Evolutionary conservation across 2,113 vertebrate species (phyloP).

Genomic region (Rhodinocichla rosea): DNA sequence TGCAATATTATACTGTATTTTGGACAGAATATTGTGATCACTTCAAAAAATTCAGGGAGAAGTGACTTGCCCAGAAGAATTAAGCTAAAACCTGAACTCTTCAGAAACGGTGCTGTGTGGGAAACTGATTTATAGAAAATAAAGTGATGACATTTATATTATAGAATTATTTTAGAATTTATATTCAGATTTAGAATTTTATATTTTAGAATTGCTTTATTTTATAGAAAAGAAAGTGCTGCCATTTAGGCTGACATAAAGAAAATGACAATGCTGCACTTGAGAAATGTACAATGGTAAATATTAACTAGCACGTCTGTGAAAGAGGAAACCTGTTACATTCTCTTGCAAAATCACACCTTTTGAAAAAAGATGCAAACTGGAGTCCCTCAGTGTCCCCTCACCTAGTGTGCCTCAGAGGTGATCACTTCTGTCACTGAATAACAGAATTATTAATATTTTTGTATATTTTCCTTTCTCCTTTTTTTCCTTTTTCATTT

Average conservation of each 20-base stretch:
- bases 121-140: neutral
- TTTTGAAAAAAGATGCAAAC: neutral
- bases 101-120: neutral
- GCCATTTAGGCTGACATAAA: neutral
- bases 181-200: neutral
- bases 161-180: neutral
- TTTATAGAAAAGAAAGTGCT: neutral
- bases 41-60: neutral
- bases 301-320: neutral
- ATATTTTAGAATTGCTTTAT: neutral
- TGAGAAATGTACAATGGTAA: neutral
- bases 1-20: neutral
- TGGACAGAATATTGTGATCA: neutral
- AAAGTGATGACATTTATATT: neutral
- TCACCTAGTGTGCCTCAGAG: neutral
- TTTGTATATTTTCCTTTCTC: rapidly evolving
- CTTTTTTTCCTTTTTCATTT: neutral
- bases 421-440: neutral
- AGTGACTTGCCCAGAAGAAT: neutral
- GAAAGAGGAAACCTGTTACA: neutral
- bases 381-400: neutral
- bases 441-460: neutral
- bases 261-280: neutral
- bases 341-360: neutral
- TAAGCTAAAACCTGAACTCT: neutral